phyloP scores from a whole-genome alignment of 2,888 invertebrate species.

The Siphonodentalium dalli region DNA sequence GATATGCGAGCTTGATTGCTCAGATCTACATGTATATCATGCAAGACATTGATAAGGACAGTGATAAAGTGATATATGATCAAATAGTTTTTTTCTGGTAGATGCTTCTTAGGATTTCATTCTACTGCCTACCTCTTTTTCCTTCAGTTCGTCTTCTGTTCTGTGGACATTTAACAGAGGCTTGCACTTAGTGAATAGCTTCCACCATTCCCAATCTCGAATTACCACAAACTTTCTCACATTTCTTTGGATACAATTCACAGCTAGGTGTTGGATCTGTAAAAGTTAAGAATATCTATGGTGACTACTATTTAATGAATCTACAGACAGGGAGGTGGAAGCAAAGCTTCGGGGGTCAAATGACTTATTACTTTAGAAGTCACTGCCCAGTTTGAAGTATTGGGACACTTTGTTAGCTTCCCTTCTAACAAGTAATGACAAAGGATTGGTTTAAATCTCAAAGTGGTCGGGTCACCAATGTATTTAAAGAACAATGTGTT shows the following conservation, averaged over 20 bases:
- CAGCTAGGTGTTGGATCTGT: slow-evolving; percentile 80
- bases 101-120: not conserved
- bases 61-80: not conserved
- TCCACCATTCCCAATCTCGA: slow-evolving; percentile 98
- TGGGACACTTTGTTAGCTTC: too few relatives aligned
- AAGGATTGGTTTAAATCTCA: too few relatives aligned
- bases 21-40: too few relatives aligned
- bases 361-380: too few relatives aligned
- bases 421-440: too few relatives aligned
- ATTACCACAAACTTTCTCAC: slow-evolving; percentile 90
- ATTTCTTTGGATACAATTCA: slow-evolving; percentile 92
- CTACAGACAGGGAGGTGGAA: too few relatives aligned
- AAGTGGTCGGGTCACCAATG: too few relatives aligned
- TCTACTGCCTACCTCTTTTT: slow-evolving; percentile 76
- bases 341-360: too few relatives aligned
- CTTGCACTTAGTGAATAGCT: slow-evolving; percentile 83
- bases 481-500: too few relatives aligned
- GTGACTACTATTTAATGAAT: too few relatives aligned
- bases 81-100: not conserved
- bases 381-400: too few relatives aligned
- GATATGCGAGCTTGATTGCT: too few relatives aligned
- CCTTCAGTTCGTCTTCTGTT: slow-evolving; percentile 88
- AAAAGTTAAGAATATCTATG: not conserved
- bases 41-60: not conserved
- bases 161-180: slow-evolving; percentile 92